Percentiles rank a stretch among this genome's conserved stretches.
These are phyloP conservation scores for Myanophis thanlyinensis DNA, from an alignment of 2,113 vertebrate genomes.

Conservation along the genomic window DNA sequence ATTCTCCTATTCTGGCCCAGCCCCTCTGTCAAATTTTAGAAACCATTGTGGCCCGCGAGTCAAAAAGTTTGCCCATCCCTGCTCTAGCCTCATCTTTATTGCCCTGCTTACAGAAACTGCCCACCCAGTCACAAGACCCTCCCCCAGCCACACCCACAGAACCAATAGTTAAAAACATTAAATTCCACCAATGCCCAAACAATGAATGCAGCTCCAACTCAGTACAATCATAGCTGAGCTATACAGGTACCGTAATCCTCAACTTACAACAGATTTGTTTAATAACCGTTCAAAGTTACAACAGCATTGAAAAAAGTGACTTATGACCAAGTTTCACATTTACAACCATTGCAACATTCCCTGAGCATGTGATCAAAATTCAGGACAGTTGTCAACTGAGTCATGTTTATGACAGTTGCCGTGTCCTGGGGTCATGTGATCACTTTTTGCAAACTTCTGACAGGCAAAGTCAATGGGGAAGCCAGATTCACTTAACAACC, in stretches of 20 bases:
- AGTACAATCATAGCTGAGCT: neutral
- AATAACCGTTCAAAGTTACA: neutral
- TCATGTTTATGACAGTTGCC: neutral
- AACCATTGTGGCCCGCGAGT: too few species aligned
- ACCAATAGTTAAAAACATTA: too few species aligned
- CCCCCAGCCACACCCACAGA: too few species aligned
- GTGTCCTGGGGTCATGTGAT: neutral
- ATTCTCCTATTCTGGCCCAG: too few species aligned
- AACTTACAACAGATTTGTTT: neutral
- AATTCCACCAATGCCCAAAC: too few species aligned
- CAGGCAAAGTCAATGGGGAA: neutral
- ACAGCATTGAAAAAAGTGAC: neutral
- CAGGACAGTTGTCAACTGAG: neutral
- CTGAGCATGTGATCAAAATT: neutral
- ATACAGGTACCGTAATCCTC: neutral
- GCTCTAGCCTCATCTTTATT: too few species aligned
- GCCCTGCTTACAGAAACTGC: too few species aligned
- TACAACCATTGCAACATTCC: neutral
- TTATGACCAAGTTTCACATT: neutral
- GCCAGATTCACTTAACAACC: neutral
- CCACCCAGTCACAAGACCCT: too few species aligned
- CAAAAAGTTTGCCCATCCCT: too few species aligned
- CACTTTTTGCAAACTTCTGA: neutral
- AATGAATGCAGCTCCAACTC: neutral
- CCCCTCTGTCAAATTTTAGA: too few species aligned